A percentile compares a stretch with the other conserved stretches of the same genome.
These are phyloP conservation scores for Caenorhabditis becei DNA, from an alignment of 2,888 invertebrate species.

Conservation along the genomic window DNA sequence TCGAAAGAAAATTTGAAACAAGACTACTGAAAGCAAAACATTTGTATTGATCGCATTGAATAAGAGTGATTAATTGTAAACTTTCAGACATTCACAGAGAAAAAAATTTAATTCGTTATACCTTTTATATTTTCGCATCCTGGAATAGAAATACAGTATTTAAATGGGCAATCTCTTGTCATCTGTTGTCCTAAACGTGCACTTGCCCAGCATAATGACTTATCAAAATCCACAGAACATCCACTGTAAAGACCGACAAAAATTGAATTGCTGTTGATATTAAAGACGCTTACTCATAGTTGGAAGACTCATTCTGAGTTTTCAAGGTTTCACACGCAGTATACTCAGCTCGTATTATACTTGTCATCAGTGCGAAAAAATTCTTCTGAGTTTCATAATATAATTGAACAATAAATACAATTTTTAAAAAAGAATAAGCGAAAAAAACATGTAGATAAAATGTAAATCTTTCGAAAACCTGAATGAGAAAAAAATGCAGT, in stretches of 20 bases:
- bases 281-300: slow-evolving; percentile 24
- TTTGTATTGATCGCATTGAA: too few relatives aligned
- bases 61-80: too few relatives aligned
- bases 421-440: slow-evolving; percentile 29
- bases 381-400: too few relatives aligned
- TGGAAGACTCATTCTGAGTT: slow-evolving; percentile 26
- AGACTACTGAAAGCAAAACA: too few relatives aligned
- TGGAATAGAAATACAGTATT: slow-evolving; percentile 76
- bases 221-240: slow-evolving; percentile 76
- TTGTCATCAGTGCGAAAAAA: slow-evolving; percentile 37
- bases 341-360: slow-evolving; percentile 57
- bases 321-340: slow-evolving; percentile 39
- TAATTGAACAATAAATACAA: slow-evolving; percentile 28
- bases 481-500: slow-evolving; percentile 45
- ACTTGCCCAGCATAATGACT: slow-evolving; percentile 78
- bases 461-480: slow-evolving; percentile 27
- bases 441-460: slow-evolving; percentile 43
- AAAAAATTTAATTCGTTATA: slow-evolving; percentile 26
- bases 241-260: too few relatives aligned
- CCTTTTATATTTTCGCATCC: slow-evolving; percentile 77
- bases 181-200: slow-evolving; percentile 71
- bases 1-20: too few relatives aligned
- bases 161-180: slow-evolving; percentile 78
- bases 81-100: too few relatives aligned
- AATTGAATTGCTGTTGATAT: too few relatives aligned